Percentiles rank a stretch among this genome's conserved stretches.
These are phyloP conservation scores for Phalacrocorax aristotelis DNA, from an alignment of 2,113 vertebrate genomes.

Conservation along the genomic window DNA sequence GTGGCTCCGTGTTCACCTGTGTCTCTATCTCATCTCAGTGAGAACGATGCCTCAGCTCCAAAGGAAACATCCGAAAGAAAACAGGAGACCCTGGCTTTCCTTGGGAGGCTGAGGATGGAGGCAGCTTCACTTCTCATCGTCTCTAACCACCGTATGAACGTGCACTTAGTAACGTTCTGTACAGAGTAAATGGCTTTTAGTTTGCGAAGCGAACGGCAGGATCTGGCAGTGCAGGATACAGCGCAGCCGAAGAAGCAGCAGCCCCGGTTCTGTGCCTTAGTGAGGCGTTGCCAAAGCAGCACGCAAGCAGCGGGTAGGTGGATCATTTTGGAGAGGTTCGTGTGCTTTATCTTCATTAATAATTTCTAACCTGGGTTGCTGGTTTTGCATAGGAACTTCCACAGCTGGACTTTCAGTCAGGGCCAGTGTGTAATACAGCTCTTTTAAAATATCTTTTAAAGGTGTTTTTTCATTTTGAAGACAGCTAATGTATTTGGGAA, in stretches of 20 bases:
- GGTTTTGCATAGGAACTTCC: neutral
- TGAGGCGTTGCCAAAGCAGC: neutral
- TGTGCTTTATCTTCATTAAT: neutral
- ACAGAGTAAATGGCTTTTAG: neutral
- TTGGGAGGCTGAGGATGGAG: neutral
- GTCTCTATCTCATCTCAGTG: neutral
- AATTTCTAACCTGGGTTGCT: neutral
- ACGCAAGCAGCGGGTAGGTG: neutral
- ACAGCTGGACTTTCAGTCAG: neutral
- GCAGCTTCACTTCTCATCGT: neutral
- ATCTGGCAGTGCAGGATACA: neutral
- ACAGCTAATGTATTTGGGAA: neutral
- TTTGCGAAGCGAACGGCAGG: neutral
- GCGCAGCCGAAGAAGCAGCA: neutral
- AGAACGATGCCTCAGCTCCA: neutral
- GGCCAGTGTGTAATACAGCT: neutral
- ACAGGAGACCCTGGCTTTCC: neutral
- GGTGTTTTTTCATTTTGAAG: neutral
- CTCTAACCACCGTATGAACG: neutral
- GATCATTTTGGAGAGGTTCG: neutral
- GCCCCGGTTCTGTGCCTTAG: neutral
- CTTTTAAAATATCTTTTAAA: neutral
- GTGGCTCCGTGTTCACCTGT: accelerated
- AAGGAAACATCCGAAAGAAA: neutral
- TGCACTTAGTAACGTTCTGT: neutral